Conservation (phyloP, 2,113 vertebrate genomes). For the Melospiza melodia region DNA sequence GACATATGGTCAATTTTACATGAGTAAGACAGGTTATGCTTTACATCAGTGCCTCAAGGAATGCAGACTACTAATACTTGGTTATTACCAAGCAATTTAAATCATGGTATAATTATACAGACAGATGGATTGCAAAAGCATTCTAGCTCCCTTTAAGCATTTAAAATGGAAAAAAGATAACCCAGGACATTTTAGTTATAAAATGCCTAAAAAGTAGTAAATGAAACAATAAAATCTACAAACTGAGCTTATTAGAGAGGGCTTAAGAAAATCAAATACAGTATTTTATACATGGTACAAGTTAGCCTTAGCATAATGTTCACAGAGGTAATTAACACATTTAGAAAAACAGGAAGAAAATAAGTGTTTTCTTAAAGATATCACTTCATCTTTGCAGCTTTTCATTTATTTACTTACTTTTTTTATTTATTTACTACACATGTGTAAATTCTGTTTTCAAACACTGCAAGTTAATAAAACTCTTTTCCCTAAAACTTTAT, state of each 20-base stretch:
- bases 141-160: background rate
- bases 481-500: background rate
- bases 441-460: background rate
- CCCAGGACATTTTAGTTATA: background rate
- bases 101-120: slow-evolving; percentile 40
- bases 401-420: background rate
- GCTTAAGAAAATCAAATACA: background rate
- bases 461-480: background rate
- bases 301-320: background rate
- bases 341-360: background rate
- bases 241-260: background rate
- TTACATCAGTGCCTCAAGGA: slow-evolving; percentile 16
- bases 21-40: background rate
- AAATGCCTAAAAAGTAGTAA: background rate
- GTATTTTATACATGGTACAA: background rate
- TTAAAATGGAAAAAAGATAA: slow-evolving; percentile 6
- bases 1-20: slow-evolving; percentile 30
- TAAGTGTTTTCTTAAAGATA: background rate
- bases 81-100: slow-evolving; percentile 46
- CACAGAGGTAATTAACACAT: background rate
- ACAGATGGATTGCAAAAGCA: slow-evolving; percentile 13
- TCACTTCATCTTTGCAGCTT: background rate
- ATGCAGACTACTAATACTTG: slow-evolving; percentile 8
- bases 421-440: background rate
- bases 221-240: background rate